These are phyloP conservation scores for Bugula neritina DNA, from an alignment of 2,888 invertebrate species.

Conservation along the genomic window DNA sequence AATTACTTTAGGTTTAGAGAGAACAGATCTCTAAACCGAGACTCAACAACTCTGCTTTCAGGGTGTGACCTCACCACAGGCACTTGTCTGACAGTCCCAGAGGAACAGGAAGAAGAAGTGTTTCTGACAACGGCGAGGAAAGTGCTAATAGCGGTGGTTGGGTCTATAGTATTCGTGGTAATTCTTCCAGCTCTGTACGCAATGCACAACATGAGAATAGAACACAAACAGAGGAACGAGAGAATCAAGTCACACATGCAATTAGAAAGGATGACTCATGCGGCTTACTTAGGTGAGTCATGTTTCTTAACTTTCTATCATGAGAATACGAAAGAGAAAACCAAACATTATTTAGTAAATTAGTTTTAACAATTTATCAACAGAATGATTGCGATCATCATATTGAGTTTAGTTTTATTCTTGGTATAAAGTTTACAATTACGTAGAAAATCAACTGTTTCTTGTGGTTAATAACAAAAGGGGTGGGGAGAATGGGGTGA, in stretches of 20 bases:
- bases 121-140: not conserved
- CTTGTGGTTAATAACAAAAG: too few relatives aligned
- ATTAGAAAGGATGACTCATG: conserved; percentile 3
- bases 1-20: not conserved
- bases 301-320: too few relatives aligned
- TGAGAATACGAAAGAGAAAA: too few relatives aligned
- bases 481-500: too few relatives aligned
- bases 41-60: not conserved
- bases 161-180: not conserved
- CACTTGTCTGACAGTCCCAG: not conserved
- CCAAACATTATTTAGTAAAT: too few relatives aligned
- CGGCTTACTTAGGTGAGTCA: conserved; percentile 10
- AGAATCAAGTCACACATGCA: not conserved
- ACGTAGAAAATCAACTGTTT: too few relatives aligned
- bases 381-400: too few relatives aligned
- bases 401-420: too few relatives aligned
- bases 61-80: conserved; percentile 18
- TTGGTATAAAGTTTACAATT: too few relatives aligned
- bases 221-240: not conserved
- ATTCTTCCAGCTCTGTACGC: conserved; percentile 15
- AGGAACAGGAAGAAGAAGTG: not conserved
- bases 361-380: too few relatives aligned
- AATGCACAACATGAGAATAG: conserved; percentile 22
- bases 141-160: not conserved
- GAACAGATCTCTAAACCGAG: not conserved